A percentile compares a stretch with the other conserved stretches of the same genome.
Evolutionary conservation across 2,888 invertebrate species (phyloP).

Genomic region (Notodonta ziczac): DNA sequence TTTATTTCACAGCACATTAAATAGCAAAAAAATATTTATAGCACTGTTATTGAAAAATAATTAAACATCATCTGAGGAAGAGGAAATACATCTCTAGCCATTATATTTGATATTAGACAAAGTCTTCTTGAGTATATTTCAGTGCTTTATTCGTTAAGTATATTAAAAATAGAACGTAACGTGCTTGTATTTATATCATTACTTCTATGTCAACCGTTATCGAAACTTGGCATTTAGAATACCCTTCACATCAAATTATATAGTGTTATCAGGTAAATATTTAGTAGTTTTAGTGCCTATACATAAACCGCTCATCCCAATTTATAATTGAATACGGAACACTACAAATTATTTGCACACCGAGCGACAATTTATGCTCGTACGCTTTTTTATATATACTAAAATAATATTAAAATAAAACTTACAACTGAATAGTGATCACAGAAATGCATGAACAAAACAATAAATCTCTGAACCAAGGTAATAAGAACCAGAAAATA

Average conservation of each 20-base stretch:
- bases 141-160: neutral
- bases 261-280: constrained; percentile 20
- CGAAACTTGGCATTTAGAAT: constrained; percentile 18
- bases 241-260: constrained; percentile 14
- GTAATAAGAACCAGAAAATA: constrained; percentile 54
- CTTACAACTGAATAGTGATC: constrained; percentile 71
- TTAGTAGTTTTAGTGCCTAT: constrained; percentile 18
- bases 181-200: neutral
- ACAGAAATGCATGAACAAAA: constrained; percentile 79
- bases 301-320: constrained; percentile 27
- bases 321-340: constrained; percentile 26
- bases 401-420: constrained; percentile 58
- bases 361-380: constrained; percentile 61
- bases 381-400: constrained; percentile 49
- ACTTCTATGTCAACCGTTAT: constrained; percentile 21
- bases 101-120: too few relatives aligned
- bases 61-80: constrained; percentile 14
- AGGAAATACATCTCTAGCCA: neutral
- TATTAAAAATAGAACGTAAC: neutral
- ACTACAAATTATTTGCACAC: constrained; percentile 8
- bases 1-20: constrained; percentile 44
- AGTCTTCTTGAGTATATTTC: too few relatives aligned
- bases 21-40: constrained; percentile 41
- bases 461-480: constrained; percentile 61
- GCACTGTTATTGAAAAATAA: constrained; percentile 40